Percentiles rank a stretch among this genome's conserved stretches.
Evolutionary conservation across 1,140 invertebrate species (phyloP).

Genomic region (Pogonognathellus flavescens): DNA sequence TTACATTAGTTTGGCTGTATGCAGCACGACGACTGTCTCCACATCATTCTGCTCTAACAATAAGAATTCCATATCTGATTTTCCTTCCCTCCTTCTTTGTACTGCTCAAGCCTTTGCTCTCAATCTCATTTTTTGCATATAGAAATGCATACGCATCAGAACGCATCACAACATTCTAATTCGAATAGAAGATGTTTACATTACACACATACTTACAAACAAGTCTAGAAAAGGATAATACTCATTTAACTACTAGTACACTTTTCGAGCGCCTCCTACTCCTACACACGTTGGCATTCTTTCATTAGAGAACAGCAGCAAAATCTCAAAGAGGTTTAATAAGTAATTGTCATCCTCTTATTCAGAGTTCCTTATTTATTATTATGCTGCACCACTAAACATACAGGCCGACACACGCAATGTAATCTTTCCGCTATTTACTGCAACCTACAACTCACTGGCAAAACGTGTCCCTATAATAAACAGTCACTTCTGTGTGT

Average conservation of each 20-base stretch:
- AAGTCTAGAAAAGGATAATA: background rate
- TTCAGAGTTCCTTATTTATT: conserved; percentile 12
- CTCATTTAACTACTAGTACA: background rate
- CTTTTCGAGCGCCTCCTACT: background rate
- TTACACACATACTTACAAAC: conserved; percentile 21
- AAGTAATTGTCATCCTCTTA: conserved; percentile 35
- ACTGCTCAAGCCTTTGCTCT: conserved; percentile 20
- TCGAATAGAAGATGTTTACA: conserved; percentile 21
- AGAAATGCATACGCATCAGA: conserved; percentile 3
- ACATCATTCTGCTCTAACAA: background rate
- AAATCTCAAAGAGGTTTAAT: conserved; percentile 19
- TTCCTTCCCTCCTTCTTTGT: conserved; percentile 35
- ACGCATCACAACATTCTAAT: conserved; percentile 29
- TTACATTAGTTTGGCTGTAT: conserved; percentile 6
- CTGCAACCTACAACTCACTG: background rate
- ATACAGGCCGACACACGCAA: conserved; percentile 44
- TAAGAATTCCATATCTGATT: conserved; percentile 43
- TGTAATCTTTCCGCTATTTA: conserved; percentile 4
- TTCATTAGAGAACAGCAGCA: conserved; percentile 8
- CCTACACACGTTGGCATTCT: background rate
- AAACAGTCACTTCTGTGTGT: background rate
- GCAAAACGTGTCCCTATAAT: background rate
- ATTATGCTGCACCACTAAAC: conserved; percentile 48
- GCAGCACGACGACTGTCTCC: conserved; percentile 15
- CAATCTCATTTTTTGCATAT: conserved; percentile 34